phyloP scores from a whole-genome alignment of 2,888 invertebrate genomes.

The Unio delphinus region DNA sequence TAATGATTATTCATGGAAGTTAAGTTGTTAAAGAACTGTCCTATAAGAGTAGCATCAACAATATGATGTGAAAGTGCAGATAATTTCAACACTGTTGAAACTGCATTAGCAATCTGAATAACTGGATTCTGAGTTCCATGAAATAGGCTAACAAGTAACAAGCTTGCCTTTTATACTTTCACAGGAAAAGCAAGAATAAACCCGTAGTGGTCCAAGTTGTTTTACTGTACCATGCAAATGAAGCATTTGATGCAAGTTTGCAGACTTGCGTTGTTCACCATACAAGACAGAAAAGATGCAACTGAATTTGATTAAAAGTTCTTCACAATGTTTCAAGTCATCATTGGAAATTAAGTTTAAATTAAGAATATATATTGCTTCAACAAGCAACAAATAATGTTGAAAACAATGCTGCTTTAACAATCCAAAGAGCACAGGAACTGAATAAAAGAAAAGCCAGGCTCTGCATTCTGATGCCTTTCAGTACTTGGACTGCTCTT shows the following conservation, averaged over 20 bases:
- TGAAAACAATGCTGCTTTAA: constrained; percentile 1
- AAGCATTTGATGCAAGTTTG: neutral
- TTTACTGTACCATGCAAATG: neutral
- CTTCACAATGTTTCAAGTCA: neutral
- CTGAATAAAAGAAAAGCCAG: too few species aligned
- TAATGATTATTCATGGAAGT: too few species aligned
- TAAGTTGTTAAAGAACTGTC: too few species aligned
- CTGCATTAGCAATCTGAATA: too few species aligned
- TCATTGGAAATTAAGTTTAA: constrained; percentile 1
- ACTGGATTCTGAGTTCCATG: constrained; percentile 4
- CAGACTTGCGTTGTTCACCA: neutral
- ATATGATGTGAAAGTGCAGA: too few species aligned
- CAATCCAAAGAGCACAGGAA: neutral
- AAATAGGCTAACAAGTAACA: constrained; percentile 3
- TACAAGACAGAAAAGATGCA: constrained; percentile 4
- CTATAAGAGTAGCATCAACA: too few species aligned
- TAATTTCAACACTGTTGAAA: too few species aligned
- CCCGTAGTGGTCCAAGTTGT: constrained; percentile 9
- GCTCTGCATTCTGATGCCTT: too few species aligned
- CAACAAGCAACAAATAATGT: constrained; percentile 7
- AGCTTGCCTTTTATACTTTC: constrained; percentile 2
- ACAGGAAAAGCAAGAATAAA: constrained; percentile 6
- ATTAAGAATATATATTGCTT: constrained; percentile 9
- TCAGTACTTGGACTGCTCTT: too few species aligned
- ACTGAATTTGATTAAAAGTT: constrained; percentile 3